phyloP scores from a whole-genome alignment of 2,888 invertebrate species.

The Dicycla oo region DNA sequence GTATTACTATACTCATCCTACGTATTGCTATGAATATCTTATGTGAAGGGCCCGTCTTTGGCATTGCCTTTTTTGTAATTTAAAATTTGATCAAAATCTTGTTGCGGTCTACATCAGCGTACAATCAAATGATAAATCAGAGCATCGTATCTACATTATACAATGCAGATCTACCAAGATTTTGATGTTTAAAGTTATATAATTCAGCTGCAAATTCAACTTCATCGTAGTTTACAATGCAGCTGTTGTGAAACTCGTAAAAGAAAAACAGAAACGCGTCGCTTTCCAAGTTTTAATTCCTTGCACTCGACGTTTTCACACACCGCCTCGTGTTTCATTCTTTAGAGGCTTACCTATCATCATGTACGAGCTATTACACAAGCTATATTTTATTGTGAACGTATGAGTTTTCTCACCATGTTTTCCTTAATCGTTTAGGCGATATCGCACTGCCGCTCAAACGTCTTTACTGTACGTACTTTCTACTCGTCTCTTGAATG shows the following conservation, averaged over 20 bases:
- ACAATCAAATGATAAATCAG: neutral
- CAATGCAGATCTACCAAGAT: slow-evolving; percentile 3
- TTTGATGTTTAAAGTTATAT: neutral
- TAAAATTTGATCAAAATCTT: neutral
- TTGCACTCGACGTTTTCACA: slow-evolving; percentile 21
- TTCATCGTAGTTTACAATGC: slow-evolving; percentile 43
- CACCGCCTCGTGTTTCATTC: slow-evolving; percentile 31
- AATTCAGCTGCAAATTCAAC: slow-evolving; percentile 24
- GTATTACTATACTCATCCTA: neutral
- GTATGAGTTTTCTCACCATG: slow-evolving; percentile 17
- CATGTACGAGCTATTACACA: slow-evolving; percentile 50
- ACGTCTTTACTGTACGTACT: slow-evolving; percentile 2
- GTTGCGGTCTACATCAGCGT: neutral
- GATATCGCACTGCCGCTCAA: slow-evolving; percentile 41
- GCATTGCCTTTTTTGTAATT: neutral
- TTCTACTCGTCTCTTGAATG: slow-evolving; percentile 16
- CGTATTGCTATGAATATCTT: neutral
- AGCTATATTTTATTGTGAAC: slow-evolving; percentile 39
- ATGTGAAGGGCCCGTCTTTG: neutral
- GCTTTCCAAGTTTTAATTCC: slow-evolving; percentile 50
- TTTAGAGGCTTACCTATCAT: slow-evolving; percentile 38
- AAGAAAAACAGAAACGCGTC: slow-evolving; percentile 45
- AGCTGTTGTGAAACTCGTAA: slow-evolving; percentile 42
- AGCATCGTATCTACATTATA: neutral
- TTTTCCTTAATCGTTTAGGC: slow-evolving; percentile 52